A percentile compares a stretch with the other conserved stretches of the same genome.
Conservation (phyloP, 2,113 vertebrate genomes). For the Oncorhynchus clarkii region DNA sequence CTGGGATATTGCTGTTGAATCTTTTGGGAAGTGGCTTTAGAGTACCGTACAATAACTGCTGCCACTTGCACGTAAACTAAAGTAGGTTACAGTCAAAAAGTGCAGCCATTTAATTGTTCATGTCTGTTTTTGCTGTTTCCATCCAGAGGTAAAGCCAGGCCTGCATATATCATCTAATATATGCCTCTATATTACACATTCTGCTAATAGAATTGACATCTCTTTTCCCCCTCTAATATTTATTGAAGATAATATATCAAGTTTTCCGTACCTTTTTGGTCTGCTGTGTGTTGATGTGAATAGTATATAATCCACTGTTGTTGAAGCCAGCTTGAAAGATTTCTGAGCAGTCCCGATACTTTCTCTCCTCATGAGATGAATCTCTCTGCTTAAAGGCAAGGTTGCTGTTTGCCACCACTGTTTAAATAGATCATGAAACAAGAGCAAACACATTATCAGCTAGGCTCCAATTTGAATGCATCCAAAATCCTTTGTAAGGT, state of each 20-base stretch:
- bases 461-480: background rate
- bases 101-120: background rate
- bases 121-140: background rate
- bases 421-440: background rate
- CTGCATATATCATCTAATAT: no score
- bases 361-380: conserved; percentile 68
- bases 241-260: background rate
- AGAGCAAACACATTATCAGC: background rate
- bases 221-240: background rate
- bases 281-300: conserved; percentile 80
- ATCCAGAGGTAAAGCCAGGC: no score
- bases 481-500: no score
- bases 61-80: background rate
- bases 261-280: conserved; percentile 78
- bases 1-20: background rate
- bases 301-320: conserved; percentile 83
- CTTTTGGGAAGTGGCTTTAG: background rate
- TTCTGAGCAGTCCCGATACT: conserved; percentile 83
- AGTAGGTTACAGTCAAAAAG: background rate
- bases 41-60: background rate
- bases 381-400: conserved; percentile 69
- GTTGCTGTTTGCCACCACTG: conserved; percentile 76
- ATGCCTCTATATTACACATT: background rate
- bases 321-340: conserved; percentile 82
- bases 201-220: background rate